Evolutionary conservation across 2,113 vertebrate species (phyloP).

Genomic region (Semnornis frantzii): DNA sequence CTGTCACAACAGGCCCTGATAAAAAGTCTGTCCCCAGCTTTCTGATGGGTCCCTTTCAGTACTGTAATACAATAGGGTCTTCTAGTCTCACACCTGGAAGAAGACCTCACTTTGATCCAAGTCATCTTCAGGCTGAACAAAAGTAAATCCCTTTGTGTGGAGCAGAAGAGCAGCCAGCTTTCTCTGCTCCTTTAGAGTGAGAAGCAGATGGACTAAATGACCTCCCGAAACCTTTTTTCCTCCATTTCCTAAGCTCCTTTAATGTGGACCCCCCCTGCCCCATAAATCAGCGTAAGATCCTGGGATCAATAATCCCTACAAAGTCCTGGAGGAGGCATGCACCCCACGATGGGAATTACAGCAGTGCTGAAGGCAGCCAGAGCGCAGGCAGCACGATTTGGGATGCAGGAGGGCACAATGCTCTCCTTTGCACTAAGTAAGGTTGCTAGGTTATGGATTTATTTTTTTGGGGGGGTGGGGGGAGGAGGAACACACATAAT

Average conservation of each 20-base stretch:
- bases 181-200: not conserved
- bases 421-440: conserved; percentile 6
- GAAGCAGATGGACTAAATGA: not conserved
- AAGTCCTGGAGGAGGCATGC: not conserved
- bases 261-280: not conserved
- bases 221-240: not conserved
- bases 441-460: conserved; percentile 57
- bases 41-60: not conserved
- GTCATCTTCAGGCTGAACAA: not conserved
- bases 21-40: not conserved
- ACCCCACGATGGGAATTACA: not conserved
- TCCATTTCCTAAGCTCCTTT: not conserved
- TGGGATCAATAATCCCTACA: not conserved
- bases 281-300: not conserved
- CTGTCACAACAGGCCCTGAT: not conserved
- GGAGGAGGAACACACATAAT: not conserved
- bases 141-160: not conserved
- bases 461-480: not conserved
- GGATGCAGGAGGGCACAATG: conserved; percentile 10
- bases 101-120: not conserved
- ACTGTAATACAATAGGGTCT: not conserved
- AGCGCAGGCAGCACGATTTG: not conserved
- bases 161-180: not conserved
- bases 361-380: not conserved
- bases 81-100: not conserved